phyloP scores from a whole-genome alignment of 2,888 invertebrate species.

The Colletes collaris region DNA sequence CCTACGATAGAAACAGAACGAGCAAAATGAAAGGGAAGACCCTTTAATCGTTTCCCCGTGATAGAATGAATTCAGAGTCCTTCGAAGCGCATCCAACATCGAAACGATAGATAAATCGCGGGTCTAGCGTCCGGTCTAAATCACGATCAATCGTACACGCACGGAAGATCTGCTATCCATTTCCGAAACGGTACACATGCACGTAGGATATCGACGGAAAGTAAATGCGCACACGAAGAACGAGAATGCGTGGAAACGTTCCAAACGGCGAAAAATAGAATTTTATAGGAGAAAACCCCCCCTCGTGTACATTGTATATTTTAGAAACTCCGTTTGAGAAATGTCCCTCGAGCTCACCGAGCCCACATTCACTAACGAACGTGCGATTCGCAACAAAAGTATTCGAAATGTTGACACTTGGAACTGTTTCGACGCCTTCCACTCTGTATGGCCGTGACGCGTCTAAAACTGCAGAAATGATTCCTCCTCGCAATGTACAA shows the following conservation, averaged over 20 bases:
- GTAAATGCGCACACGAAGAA: background rate
- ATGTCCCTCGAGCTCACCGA: no score
- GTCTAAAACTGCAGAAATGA: background rate
- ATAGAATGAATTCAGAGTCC: background rate
- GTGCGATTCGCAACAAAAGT: background rate
- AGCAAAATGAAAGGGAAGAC: background rate
- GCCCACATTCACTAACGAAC: no score
- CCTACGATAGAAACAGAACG: conserved; percentile 23
- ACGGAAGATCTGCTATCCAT: conserved; percentile 5
- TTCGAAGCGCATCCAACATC: background rate
- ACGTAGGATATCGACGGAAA: background rate
- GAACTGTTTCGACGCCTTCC: conserved; percentile 2
- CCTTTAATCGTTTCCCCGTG: background rate
- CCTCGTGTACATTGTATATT: background rate
- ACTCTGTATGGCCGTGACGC: background rate
- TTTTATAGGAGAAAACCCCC: conserved; percentile 2
- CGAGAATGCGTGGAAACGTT: conserved; percentile 13
- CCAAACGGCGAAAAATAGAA: background rate
- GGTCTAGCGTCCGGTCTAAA: background rate
- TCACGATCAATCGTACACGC: background rate
- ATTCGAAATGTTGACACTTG: conserved; percentile 1
- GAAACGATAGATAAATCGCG: background rate
- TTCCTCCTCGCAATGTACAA: conserved; percentile 1
- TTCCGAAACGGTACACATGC: background rate
- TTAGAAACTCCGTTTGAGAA: no score